Evolutionary conservation across 2,113 vertebrate species (phyloP), one percentile per base, ranked within the genome.

Genomic region (Periophthalmodon schlosseri): DNA sequence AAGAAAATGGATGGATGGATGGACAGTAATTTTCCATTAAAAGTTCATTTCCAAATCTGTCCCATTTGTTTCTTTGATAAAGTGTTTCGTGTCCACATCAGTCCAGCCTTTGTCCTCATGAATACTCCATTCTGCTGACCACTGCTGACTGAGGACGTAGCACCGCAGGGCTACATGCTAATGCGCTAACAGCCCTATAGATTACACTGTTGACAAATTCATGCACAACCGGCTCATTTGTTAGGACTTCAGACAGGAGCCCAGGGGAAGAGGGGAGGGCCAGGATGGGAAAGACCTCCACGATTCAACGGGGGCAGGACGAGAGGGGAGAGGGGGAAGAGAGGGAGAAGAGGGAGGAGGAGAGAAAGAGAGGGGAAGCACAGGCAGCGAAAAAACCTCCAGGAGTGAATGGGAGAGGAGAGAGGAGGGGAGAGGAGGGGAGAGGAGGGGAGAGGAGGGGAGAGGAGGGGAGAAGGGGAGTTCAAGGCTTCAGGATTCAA

Each of bases 151-250:
- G 4, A 68, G 74, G 76, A 70, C 74, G 54, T 70, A 72, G 66
- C 78, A 69, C 0, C 12, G 52, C 70, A 74, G 16, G 50, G 15
- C 15, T 20, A 18, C 72, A 83, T 88, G 85, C 73, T 86, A 83
- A 90, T 52, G 50, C 50, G 16, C 50, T 16, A 52, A 18, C 15
- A 52, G 50, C 50, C 39, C 50, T 86, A 87, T 78, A 73, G 82
- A 89, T 89, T 81, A 88, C 80, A 81, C 68, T 83, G 69, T 76
- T 83, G 74, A 84, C 84, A 89, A 84, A 91, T 92, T 88, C 83
- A 86, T 86, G 81, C 82, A 77, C 84, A 73, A 70, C 78, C 83
- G 73, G 79, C 77, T 85, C 84, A 92, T 91, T 92, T 88, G 86
- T 89, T 72, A 84, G 76, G 73, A 80, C 80, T 86, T 87, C 81